Evolutionary conservation across 2,888 invertebrate genomes (phyloP).

Genomic region (Drosophila paracracens): DNA sequence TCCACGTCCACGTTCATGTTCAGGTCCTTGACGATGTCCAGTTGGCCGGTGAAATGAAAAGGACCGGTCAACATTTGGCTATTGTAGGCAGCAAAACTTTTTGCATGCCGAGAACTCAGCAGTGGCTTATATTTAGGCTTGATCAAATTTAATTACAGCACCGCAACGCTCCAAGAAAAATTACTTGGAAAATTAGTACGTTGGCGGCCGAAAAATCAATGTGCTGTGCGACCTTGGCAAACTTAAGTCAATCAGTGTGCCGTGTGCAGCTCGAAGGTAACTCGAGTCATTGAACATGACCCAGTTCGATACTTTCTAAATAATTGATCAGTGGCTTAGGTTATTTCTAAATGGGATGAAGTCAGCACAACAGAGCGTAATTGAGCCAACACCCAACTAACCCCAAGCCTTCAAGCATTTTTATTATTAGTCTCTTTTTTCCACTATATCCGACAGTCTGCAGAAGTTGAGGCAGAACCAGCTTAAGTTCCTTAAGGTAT

Average conservation of each 20-base stretch:
- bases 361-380: conserved; percentile 23
- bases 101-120: conserved; percentile 35
- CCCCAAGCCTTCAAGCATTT: not conserved
- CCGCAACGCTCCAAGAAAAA: conserved; percentile 38
- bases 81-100: conserved; percentile 41
- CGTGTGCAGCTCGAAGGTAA: conserved; percentile 3
- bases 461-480: not conserved
- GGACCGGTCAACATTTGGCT: conserved; percentile 26
- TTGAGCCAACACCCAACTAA: conserved; percentile 10
- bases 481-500: conserved; percentile 37
- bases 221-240: conserved; percentile 61
- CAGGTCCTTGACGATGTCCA: conserved; percentile 31
- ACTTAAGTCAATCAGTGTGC: conserved; percentile 68
- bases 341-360: conserved; percentile 25
- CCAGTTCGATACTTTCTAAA: conserved; percentile 74
- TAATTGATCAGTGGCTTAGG: conserved; percentile 71
- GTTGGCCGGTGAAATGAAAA: conserved; percentile 41
- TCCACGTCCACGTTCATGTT: conserved; percentile 35
- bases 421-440: conserved; percentile 22
- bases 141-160: conserved; percentile 74
- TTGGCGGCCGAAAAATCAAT: conserved; percentile 58
- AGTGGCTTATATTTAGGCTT: conserved; percentile 45
- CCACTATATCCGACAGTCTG: not conserved
- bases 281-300: conserved; percentile 71
- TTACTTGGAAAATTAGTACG: conserved; percentile 46